Conservation (phyloP, 2,797 vertebrate species). For the Xiphophorus birchmanni region DNA sequence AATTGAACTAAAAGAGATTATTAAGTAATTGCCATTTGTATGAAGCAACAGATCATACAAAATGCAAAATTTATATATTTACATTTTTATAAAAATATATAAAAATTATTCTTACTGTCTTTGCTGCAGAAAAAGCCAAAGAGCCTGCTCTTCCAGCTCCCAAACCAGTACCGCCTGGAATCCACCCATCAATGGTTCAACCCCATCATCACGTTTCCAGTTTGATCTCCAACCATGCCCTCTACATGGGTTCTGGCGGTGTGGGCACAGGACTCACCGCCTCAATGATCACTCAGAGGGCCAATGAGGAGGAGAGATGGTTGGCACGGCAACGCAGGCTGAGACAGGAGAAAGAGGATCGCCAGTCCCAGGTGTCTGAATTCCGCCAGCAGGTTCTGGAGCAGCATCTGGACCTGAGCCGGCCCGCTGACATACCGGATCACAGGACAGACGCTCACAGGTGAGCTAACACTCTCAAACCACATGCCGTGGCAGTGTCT, state of each 20-base stretch:
- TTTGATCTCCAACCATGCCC: constrained; percentile 87
- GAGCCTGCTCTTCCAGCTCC: constrained; percentile 86
- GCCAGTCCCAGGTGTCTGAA: constrained; percentile 96
- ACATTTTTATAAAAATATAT: neutral
- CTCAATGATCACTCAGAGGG: constrained; percentile 88
- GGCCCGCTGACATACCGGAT: constrained; percentile 82
- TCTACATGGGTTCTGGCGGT: constrained; percentile 86
- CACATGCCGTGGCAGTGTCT: neutral
- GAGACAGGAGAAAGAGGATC: constrained; percentile 96
- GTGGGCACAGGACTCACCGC: constrained; percentile 78
- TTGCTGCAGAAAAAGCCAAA: constrained; percentile 91
- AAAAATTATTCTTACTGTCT: neutral
- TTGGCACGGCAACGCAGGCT: constrained; percentile 92
- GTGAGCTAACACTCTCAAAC: constrained; percentile 65
- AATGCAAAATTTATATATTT: neutral
- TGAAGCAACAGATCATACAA: too few species aligned
- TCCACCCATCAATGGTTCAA: constrained; percentile 76
- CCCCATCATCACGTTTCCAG: constrained; percentile 88
- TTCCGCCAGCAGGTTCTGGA: constrained; percentile 97
- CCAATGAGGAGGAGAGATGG: constrained; percentile 97
- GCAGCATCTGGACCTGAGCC: constrained; percentile 92
- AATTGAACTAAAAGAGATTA: neutral
- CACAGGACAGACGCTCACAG: constrained; percentile 87
- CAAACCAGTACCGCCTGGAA: constrained; percentile 79
- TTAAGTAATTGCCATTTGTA: neutral